Conservation (phyloP, 2,888 invertebrate genomes). For the Macrostomum cliftonense region DNA sequence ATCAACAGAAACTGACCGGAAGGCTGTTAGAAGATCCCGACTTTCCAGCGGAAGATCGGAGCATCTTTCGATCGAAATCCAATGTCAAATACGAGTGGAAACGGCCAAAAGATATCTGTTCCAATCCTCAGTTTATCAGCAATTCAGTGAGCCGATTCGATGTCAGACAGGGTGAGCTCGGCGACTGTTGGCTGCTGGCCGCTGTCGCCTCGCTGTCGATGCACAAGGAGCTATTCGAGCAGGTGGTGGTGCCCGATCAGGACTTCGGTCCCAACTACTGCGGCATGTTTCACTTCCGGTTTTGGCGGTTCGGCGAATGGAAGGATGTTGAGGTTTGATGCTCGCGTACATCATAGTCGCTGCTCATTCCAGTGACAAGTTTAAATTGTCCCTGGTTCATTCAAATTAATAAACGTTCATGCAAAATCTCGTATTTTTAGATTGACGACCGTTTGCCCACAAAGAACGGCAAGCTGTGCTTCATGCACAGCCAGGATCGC, state of each 20-base stretch:
- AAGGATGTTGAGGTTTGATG: conserved; percentile 12
- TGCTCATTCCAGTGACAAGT: no score
- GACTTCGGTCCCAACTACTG: conserved; percentile 74
- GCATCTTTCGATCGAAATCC: conserved; percentile 33
- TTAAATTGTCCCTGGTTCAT: no score
- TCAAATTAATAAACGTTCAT: no score
- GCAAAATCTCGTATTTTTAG: no score
- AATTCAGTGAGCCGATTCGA: conserved; percentile 7
- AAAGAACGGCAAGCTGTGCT: conserved; percentile 59
- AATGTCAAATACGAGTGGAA: conserved; percentile 44
- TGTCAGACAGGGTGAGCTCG: conserved; percentile 30
- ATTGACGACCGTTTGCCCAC: conserved; percentile 49
- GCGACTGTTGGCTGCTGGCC: conserved; percentile 66
- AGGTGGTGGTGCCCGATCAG: conserved; percentile 88
- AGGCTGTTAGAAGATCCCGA: conserved; percentile 70
- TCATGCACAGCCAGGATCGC: conserved; percentile 59
- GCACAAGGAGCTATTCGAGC: conserved; percentile 65
- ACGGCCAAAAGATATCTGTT: conserved; percentile 1
- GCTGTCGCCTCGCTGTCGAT: conserved; percentile 85
- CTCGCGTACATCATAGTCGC: no score
- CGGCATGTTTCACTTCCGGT: conserved; percentile 68
- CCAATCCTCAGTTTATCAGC: conserved; percentile 2
- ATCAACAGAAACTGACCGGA: no score
- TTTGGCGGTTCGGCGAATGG: conserved; percentile 81
- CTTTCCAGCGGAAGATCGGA: conserved; percentile 57